These are phyloP conservation scores for Phataginus tricuspis DNA, from an alignment of 2,797 vertebrate species.

Conservation along the genomic window DNA sequence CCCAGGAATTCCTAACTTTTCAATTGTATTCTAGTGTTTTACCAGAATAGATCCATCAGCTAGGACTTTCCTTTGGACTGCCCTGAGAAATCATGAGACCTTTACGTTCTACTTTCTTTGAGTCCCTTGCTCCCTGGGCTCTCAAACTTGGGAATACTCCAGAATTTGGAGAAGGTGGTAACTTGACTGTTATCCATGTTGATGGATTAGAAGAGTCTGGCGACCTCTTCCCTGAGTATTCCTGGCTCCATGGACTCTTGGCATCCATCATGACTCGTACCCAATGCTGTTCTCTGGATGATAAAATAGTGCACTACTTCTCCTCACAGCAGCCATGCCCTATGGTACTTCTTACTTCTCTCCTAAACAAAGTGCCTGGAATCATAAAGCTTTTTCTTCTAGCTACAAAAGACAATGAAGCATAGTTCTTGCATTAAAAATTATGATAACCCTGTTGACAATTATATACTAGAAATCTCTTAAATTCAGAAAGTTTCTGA, in stretches of 20 bases:
- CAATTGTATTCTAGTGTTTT: not conserved
- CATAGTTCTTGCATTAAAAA: not conserved
- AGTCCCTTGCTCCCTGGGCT: not conserved
- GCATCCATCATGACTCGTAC: not conserved
- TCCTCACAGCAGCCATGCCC: not conserved
- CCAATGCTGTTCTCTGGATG: not conserved
- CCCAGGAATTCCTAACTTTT: not conserved
- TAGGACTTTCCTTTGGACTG: not conserved
- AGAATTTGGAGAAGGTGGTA: not conserved
- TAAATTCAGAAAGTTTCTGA: slow-evolving; percentile 40
- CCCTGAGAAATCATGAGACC: not conserved
- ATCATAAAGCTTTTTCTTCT: not conserved
- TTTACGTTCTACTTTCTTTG: not conserved
- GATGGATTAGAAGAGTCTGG: not conserved
- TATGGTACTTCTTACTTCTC: not conserved
- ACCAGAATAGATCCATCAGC: not conserved
- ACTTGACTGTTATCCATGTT: not conserved
- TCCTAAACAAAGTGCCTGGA: not conserved
- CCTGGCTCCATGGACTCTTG: not conserved
- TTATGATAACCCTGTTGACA: not conserved
- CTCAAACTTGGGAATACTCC: not conserved
- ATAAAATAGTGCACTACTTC: not conserved
- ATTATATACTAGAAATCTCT: slow-evolving; percentile 22
- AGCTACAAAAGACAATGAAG: slow-evolving; percentile 29
- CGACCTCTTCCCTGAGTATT: not conserved